Evolutionary conservation across 2,888 invertebrate species (phyloP).

Genomic region (Cryptops parisi): DNA sequence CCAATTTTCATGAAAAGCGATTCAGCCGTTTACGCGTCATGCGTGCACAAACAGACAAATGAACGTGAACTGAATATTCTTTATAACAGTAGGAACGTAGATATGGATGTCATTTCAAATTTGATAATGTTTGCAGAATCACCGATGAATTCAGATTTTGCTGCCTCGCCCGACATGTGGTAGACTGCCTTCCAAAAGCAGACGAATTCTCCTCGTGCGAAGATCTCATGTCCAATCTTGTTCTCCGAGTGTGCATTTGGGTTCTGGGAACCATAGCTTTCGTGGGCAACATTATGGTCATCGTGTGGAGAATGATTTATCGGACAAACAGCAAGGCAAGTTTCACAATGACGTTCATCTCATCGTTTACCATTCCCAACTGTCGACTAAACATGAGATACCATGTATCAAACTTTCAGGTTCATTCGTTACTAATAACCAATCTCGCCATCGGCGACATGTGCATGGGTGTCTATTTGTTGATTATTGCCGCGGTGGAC

Average conservation of each 20-base stretch:
- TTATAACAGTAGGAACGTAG: not conserved
- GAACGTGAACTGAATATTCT: too few species aligned
- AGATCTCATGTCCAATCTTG: slow-evolving; percentile 33
- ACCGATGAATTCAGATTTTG: slow-evolving; percentile 35
- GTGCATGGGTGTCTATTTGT: slow-evolving; percentile 32
- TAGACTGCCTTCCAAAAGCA: slow-evolving; percentile 27
- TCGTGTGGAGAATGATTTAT: slow-evolving; percentile 31
- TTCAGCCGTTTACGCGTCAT: too few species aligned
- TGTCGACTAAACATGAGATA: not conserved
- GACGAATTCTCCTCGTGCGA: slow-evolving; percentile 34
- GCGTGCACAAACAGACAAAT: not conserved
- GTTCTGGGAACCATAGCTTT: slow-evolving; percentile 30
- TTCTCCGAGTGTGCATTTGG: slow-evolving; percentile 33
- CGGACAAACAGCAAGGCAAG: slow-evolving; percentile 34
- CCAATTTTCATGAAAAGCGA: too few species aligned
- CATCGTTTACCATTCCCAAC: not conserved
- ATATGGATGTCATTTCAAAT: slow-evolving; percentile 2
- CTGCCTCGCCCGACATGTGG: slow-evolving; percentile 30
- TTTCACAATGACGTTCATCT: not conserved
- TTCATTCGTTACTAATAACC: slow-evolving; percentile 35
- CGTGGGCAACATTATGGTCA: slow-evolving; percentile 32
- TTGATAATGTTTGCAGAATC: slow-evolving; percentile 25
- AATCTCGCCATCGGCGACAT: slow-evolving; percentile 33
- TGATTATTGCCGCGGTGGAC: slow-evolving; percentile 31
- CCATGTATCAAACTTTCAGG: too few species aligned